A percentile compares a stretch with the other conserved stretches of the same genome.
These are phyloP conservation scores for Serripes groenlandicus DNA, from an alignment of 2,888 invertebrate genomes.

Conservation along the genomic window DNA sequence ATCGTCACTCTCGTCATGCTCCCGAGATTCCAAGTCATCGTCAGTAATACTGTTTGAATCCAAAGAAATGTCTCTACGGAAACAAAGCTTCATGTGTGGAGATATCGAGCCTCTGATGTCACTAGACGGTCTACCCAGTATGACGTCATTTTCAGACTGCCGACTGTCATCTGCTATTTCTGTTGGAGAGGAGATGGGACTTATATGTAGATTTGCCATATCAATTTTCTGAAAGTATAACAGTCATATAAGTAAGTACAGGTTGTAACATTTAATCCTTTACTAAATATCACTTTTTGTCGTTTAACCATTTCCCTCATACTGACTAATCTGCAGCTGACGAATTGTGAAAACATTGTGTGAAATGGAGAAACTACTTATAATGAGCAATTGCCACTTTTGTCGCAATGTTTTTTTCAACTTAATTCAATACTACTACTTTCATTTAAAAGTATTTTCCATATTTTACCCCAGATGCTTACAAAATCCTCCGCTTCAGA, in stretches of 20 bases:
- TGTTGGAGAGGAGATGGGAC: slow-evolving; percentile 34
- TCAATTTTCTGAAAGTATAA: neutral
- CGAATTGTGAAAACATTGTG: too few species aligned
- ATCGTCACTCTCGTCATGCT: slow-evolving; percentile 72
- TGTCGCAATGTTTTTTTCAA: too few species aligned
- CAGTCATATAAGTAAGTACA: neutral
- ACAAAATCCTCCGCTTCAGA: too few species aligned
- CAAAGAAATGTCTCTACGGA: slow-evolving; percentile 41
- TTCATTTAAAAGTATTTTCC: too few species aligned
- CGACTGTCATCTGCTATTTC: slow-evolving; percentile 45
- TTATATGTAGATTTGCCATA: neutral
- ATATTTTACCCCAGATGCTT: too few species aligned
- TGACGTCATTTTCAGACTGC: slow-evolving; percentile 41
- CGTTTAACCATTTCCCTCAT: too few species aligned
- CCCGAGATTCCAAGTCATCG: slow-evolving; percentile 51
- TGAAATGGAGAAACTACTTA: too few species aligned
- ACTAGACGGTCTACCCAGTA: slow-evolving; percentile 31
- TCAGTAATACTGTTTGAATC: slow-evolving; percentile 52
- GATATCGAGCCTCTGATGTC: neutral
- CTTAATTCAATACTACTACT: too few species aligned
- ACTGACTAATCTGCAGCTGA: too few species aligned
- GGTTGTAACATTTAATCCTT: too few species aligned
- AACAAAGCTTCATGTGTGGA: slow-evolving; percentile 13
- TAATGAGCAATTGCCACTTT: too few species aligned
- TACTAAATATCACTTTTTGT: neutral